Base-by-base conservation (phyloP, 2,797 vertebrate genomes). In the Danio aesculapii region DNA sequence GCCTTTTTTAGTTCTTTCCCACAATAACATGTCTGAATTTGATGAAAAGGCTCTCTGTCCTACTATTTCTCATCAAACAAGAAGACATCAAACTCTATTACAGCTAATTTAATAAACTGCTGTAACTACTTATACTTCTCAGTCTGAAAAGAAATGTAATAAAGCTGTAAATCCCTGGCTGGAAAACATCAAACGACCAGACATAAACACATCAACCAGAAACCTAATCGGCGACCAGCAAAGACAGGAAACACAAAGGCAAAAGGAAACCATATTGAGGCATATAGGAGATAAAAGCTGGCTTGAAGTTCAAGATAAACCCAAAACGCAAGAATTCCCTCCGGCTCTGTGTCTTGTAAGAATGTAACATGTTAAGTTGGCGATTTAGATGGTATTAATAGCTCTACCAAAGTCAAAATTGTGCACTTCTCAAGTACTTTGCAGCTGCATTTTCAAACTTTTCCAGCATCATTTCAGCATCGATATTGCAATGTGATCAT, bases 221-320 rank as follows among this genome's bases (percentile, higher is more conserved):
- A 47, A 62, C 13, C 58, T 63, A 52, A 62, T 75, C 73, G 9
- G 73, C 50, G 11, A 69, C 46, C n/a, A 61, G 17, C 62, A 81
- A 49, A 68, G 63, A 44, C 70, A 75, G 67, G 71, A 63, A 67
- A 43, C 61, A 72, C 43, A 67, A 46, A 74, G 66, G 76, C 67
- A 17, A 41, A 59, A 50, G 46, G 72, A 83, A 77, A 81, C 71
- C 78, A 72, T 73, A 52, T 21, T 73, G 58, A 75, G 39, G 47
- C 69, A 61, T 58, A 47, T 61, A 39, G n/a, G 49, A 83, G 79
- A 84, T 83, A 86, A 85, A 77, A 13, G 14, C 11, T 85, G 77
- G 81, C 70, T 86, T 81, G 70, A 77, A 79, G 80, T 79, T 80
- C 12, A 77, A 49, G 68, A 71, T 76, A 73, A 79, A 73, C 55